Percentiles rank a stretch among this genome's conserved stretches.
These are phyloP conservation scores for Marasmarcha lunaedactyla DNA, from an alignment of 2,888 invertebrate genomes.

Conservation along the genomic window DNA sequence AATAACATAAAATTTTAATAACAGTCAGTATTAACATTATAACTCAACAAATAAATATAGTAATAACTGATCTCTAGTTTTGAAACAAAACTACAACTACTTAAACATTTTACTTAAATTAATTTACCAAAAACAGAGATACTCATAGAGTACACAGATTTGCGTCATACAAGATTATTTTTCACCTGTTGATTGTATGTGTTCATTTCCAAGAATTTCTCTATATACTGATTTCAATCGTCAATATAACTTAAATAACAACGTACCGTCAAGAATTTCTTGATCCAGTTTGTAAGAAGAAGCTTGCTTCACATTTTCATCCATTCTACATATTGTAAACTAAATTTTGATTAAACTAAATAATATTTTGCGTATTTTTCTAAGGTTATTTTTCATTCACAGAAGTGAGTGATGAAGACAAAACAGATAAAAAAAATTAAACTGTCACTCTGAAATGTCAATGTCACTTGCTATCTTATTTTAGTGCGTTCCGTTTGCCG, in stretches of 20 bases:
- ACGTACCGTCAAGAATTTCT: conserved; percentile 59
- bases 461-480: background rate
- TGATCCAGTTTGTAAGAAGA: conserved; percentile 59
- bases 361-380: conserved; percentile 28
- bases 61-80: no score
- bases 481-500: no score
- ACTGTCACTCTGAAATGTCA: background rate
- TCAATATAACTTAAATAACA: conserved; percentile 16
- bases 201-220: conserved; percentile 22
- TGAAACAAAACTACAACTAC: no score
- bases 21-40: no score
- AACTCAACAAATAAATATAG: no score
- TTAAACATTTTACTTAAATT: no score
- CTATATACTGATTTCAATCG: conserved; percentile 25
- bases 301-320: conserved; percentile 57
- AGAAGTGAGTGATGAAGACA: background rate
- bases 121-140: no score
- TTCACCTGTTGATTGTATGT: conserved; percentile 30
- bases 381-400: conserved; percentile 25
- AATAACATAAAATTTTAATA: no score
- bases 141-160: conserved; percentile 19
- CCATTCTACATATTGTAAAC: conserved; percentile 64
- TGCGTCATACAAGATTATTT: conserved; percentile 26
- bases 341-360: conserved; percentile 27
- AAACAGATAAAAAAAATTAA: background rate